Percentiles rank a stretch among this genome's conserved stretches.
phyloP scores from a whole-genome alignment of 2,113 vertebrate genomes.

The Rhynchopsitta pachyrhyncha region DNA sequence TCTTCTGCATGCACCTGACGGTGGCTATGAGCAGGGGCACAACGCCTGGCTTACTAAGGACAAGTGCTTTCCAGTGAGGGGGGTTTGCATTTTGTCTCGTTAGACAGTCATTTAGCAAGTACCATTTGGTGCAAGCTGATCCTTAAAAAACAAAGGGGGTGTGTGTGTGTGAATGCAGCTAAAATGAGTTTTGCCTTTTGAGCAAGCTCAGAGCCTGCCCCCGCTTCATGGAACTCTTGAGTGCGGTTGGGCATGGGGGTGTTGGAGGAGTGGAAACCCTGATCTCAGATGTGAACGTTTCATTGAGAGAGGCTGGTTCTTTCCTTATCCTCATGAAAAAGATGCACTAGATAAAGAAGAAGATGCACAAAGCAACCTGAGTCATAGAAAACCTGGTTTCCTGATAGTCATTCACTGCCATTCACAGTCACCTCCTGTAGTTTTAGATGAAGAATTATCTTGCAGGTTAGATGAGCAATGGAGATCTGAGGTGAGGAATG shows the following conservation, averaged over 20 bases:
- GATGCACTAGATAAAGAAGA: background rate
- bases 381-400: background rate
- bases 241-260: background rate
- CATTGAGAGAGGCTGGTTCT: background rate
- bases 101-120: background rate
- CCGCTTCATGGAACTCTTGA: background rate
- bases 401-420: background rate
- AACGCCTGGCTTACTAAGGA: background rate
- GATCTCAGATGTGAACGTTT: background rate
- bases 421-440: background rate
- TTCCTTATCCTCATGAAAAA: background rate
- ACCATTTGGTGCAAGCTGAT: background rate
- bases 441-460: background rate
- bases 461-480: background rate
- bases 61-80: background rate
- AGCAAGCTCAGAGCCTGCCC: background rate
- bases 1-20: constrained; percentile 13
- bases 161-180: background rate
- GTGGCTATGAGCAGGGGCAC: background rate
- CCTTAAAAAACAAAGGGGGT: constrained; percentile 32
- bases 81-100: background rate
- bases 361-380: background rate
- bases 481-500: background rate
- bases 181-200: constrained; percentile 14
- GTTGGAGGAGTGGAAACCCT: background rate